Evolutionary conservation across 2,888 invertebrate genomes (phyloP).

Genomic region (Oeneis ivallda): DNA sequence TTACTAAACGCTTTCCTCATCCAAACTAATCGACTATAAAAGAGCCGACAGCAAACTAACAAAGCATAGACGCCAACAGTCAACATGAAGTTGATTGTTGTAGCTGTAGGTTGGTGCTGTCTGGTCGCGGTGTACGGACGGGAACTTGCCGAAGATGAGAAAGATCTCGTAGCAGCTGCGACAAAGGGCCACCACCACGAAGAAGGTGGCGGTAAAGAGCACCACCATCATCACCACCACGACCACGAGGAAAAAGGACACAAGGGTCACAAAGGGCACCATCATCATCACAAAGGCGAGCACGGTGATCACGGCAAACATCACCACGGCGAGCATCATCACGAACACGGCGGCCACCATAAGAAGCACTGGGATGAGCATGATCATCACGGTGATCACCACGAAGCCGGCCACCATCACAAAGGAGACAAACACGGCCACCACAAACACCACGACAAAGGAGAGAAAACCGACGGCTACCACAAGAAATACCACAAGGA

Average conservation of each 20-base stretch:
- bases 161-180: conserved; percentile 71
- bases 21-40: conserved; percentile 66
- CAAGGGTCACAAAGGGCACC: conserved; percentile 75
- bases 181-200: conserved; percentile 67
- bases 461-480: conserved; percentile 71
- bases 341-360: conserved; percentile 70
- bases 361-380: conserved; percentile 73
- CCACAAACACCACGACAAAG: conserved; percentile 73
- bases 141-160: conserved; percentile 64
- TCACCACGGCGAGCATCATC: conserved; percentile 70
- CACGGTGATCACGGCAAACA: conserved; percentile 72
- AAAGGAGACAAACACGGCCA: conserved; percentile 74
- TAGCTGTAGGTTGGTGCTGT: conserved; percentile 66
- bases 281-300: conserved; percentile 74
- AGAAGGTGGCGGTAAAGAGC: conserved; percentile 70
- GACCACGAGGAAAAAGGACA: conserved; percentile 71
- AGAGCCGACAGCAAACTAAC: conserved; percentile 51
- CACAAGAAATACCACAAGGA: conserved; percentile 78
- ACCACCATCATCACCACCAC: conserved; percentile 71
- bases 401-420: conserved; percentile 74
- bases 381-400: conserved; percentile 71
- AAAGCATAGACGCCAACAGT: conserved; percentile 53
- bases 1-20: conserved; percentile 74
- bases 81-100: conserved; percentile 70
- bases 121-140: conserved; percentile 67